phyloP scores from a whole-genome alignment of 1,140 invertebrate species.

The Orchesella cincta region DNA sequence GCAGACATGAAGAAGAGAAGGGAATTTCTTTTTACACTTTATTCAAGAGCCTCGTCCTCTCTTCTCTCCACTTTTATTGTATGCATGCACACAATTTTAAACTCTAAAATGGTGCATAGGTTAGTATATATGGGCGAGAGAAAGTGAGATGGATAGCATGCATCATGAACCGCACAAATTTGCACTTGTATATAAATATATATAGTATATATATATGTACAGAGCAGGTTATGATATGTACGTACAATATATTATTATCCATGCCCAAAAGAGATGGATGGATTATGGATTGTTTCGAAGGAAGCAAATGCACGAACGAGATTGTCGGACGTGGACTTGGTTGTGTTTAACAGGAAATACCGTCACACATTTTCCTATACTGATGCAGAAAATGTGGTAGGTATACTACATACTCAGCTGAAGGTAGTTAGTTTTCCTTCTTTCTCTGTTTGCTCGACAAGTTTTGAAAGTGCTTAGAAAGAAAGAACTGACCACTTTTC shows the following conservation, averaged over 20 bases:
- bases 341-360: too few species aligned
- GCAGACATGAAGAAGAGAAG: background rate
- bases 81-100: conserved; percentile 9
- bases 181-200: background rate
- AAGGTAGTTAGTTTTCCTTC: background rate
- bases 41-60: background rate
- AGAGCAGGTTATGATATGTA: background rate
- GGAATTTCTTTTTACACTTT: background rate
- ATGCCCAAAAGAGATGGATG: background rate
- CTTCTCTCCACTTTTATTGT: background rate
- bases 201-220: background rate
- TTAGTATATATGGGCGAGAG: background rate
- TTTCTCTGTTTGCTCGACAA: background rate
- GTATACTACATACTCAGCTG: background rate
- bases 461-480: background rate
- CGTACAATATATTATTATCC: too few species aligned
- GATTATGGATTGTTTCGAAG: background rate
- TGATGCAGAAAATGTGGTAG: too few species aligned
- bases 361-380: background rate
- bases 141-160: too few species aligned
- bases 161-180: background rate
- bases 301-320: background rate
- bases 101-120: background rate
- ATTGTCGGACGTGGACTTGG: too few species aligned
- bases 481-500: background rate